These are phyloP conservation scores for Chaetura pelagica DNA, from an alignment of 2,113 vertebrate genomes.

Conservation along the genomic window DNA sequence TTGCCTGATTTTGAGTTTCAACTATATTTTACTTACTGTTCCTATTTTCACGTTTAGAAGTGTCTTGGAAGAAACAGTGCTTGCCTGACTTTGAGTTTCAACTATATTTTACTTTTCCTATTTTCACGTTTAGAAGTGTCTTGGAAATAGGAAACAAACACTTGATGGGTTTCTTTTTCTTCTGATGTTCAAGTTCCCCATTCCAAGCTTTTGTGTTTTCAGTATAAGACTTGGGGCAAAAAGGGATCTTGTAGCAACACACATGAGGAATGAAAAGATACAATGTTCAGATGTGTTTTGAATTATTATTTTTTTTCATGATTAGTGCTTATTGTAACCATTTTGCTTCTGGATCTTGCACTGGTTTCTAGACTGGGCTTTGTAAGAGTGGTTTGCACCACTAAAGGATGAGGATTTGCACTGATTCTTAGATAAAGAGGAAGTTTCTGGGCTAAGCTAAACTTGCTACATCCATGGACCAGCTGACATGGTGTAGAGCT, in stretches of 20 bases:
- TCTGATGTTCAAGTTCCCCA: not conserved
- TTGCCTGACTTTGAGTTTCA: not conserved
- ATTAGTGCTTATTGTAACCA: not conserved
- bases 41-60: not conserved
- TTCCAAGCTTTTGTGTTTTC: not conserved
- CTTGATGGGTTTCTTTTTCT: fast-evolving
- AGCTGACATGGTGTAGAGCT: not conserved
- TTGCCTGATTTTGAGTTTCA: not conserved
- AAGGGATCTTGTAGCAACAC: not conserved
- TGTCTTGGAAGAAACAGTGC: not conserved
- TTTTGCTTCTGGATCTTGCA: not conserved
- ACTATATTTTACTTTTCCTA: not conserved
- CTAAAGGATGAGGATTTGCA: not conserved
- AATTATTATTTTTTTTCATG: not conserved
- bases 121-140: not conserved
- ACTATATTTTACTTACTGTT: not conserved
- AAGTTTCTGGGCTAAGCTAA: not conserved
- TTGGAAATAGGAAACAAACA: not conserved
- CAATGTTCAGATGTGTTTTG: not conserved
- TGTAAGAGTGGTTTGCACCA: not conserved
- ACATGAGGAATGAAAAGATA: not conserved
- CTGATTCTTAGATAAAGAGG: not conserved
- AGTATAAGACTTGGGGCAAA: not conserved
- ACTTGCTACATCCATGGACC: not conserved
- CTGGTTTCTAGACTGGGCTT: not conserved